These are phyloP conservation scores for Theristicus caerulescens DNA, from an alignment of 2,113 vertebrate species.

Conservation along the genomic window DNA sequence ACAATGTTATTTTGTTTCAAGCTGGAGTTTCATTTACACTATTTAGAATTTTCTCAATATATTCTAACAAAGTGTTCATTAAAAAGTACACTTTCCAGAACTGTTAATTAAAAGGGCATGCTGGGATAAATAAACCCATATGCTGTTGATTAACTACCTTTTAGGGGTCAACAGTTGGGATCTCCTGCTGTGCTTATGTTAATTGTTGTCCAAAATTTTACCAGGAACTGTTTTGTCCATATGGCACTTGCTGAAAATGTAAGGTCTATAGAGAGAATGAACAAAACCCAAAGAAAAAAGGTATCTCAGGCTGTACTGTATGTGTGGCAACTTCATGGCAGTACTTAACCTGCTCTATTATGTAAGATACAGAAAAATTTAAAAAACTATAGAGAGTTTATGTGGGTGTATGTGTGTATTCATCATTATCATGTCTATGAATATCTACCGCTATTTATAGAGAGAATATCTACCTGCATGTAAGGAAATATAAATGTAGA, in stretches of 20 bases:
- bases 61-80: conserved; percentile 37
- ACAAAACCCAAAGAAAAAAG: background rate
- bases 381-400: background rate
- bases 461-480: background rate
- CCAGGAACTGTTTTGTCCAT: conserved; percentile 72
- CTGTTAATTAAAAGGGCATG: conserved; percentile 80
- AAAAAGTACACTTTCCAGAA: conserved; percentile 64
- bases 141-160: conserved; percentile 85
- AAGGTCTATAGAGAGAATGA: conserved; percentile 19
- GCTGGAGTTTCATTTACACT: conserved; percentile 40
- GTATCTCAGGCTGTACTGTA: background rate
- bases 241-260: conserved; percentile 67
- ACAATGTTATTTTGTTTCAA: conserved; percentile 25
- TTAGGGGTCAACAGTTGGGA: conserved; percentile 78
- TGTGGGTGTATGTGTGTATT: background rate
- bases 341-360: background rate
- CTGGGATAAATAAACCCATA: conserved; percentile 82
- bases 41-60: conserved; percentile 29
- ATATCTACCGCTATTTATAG: background rate
- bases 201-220: conserved; percentile 74
- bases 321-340: background rate
- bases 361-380: background rate
- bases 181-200: conserved; percentile 69
- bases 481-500: background rate
- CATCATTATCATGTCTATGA: background rate